Evolutionary conservation across 1,140 invertebrate species (phyloP).

Genomic region (Pogonomyrmex barbatus): DNA sequence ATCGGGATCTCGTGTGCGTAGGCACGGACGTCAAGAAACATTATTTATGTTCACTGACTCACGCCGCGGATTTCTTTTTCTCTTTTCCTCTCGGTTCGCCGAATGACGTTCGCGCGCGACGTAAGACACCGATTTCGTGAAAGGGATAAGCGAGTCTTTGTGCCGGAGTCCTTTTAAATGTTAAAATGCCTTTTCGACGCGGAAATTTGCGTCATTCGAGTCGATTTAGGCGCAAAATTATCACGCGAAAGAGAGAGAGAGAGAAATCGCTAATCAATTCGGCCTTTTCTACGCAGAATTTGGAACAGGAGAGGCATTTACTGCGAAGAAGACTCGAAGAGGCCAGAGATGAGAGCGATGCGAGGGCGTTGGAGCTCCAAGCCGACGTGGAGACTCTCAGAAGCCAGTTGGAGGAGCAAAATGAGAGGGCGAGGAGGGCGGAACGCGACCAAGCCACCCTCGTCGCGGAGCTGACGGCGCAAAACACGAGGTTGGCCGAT

Average conservation of each 20-base stretch:
- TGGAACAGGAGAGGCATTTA: slow-evolving; percentile 97
- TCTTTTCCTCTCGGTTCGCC: slow-evolving; percentile 13
- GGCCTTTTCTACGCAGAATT: slow-evolving; percentile 88
- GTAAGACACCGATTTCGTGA: slow-evolving; percentile 45
- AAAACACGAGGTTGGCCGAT: slow-evolving; percentile 94
- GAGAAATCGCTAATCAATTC: background rate
- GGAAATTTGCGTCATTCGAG: background rate
- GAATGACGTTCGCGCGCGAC: background rate
- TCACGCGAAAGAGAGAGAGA: slow-evolving; percentile 10
- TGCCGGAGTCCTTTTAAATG: background rate
- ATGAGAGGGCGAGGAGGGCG: slow-evolving; percentile 91
- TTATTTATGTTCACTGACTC: slow-evolving; percentile 63
- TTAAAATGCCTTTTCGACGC: background rate
- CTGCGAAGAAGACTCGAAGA: slow-evolving; percentile 93
- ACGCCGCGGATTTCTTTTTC: slow-evolving; percentile 49
- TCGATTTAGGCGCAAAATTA: background rate
- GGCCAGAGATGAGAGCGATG: slow-evolving; percentile 95
- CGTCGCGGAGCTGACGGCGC: slow-evolving; percentile 94
- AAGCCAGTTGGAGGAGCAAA: slow-evolving; percentile 89
- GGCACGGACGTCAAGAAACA: slow-evolving; percentile 19
- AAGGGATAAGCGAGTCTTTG: slow-evolving; percentile 6
- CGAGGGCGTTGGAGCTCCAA: slow-evolving; percentile 94
- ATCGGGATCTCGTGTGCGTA: slow-evolving; percentile 29
- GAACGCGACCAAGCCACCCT: slow-evolving; percentile 91
- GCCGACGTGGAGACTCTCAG: slow-evolving; percentile 93